phyloP scores from a whole-genome alignment of 2,888 invertebrate species.

The Abrostola triplasia region DNA sequence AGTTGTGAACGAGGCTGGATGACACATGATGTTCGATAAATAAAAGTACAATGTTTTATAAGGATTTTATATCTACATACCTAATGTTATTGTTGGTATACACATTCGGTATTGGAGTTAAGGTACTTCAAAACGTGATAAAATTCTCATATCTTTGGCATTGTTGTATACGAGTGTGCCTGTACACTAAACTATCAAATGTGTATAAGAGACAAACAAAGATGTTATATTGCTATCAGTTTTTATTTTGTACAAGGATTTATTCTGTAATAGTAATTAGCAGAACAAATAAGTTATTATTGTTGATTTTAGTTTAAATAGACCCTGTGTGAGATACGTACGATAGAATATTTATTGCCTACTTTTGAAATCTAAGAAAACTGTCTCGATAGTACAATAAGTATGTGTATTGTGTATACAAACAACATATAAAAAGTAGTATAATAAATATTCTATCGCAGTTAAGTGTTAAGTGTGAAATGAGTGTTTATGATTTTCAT shows the following conservation, averaged over 20 bases:
- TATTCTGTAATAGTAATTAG: slow-evolving; percentile 44
- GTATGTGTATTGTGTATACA: slow-evolving; percentile 35
- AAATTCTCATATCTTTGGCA: slow-evolving; percentile 31
- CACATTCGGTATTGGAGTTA: slow-evolving; percentile 47
- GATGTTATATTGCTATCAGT: slow-evolving; percentile 41
- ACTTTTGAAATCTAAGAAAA: neutral
- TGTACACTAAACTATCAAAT: slow-evolving; percentile 33
- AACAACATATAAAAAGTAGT: slow-evolving; percentile 4
- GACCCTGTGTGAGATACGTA: slow-evolving; percentile 52
- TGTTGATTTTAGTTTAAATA: slow-evolving; percentile 45
- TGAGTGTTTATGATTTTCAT: slow-evolving; percentile 45
- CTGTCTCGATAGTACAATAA: no score
- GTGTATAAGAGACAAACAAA: slow-evolving; percentile 38
- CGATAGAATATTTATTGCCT: slow-evolving; percentile 51
- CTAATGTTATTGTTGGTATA: slow-evolving; percentile 38
- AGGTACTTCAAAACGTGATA: slow-evolving; percentile 17
- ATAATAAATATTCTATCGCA: slow-evolving; percentile 44
- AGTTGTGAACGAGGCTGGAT: slow-evolving; percentile 35
- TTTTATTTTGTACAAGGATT: slow-evolving; percentile 50
- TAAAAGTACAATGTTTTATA: slow-evolving; percentile 57
- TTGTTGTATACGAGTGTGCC: slow-evolving; percentile 40
- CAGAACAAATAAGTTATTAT: slow-evolving; percentile 39
- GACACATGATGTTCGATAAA: slow-evolving; percentile 40
- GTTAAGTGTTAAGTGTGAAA: slow-evolving; percentile 46
- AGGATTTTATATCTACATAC: slow-evolving; percentile 47